Conservation (phyloP, 2,797 vertebrate species). For the Cossypha dichroa region DNA sequence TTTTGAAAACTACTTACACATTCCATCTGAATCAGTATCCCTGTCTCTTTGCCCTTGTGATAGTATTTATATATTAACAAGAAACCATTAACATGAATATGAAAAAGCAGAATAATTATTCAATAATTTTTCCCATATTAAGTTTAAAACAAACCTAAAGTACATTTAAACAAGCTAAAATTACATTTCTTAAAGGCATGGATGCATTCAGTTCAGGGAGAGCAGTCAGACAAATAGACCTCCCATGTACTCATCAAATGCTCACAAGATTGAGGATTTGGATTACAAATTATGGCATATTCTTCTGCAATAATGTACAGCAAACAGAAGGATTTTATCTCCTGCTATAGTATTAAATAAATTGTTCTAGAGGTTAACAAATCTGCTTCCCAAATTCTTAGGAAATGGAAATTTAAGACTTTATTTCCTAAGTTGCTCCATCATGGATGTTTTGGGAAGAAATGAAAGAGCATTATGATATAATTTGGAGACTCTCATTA, state of each 20-base stretch:
- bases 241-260: background rate
- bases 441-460: background rate
- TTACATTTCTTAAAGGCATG: background rate
- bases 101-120: background rate
- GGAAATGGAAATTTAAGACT: background rate
- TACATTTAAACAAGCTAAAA: background rate
- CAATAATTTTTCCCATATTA: background rate
- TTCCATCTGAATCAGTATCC: background rate
- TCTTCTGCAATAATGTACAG: background rate
- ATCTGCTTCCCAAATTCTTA: background rate
- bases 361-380: background rate
- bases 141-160: background rate
- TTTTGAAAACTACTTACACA: background rate
- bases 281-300: background rate
- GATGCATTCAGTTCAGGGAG: background rate
- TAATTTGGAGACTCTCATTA: background rate
- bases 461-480: background rate
- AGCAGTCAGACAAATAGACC: background rate
- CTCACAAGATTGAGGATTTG: background rate
- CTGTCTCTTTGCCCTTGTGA: background rate
- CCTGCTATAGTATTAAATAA: background rate
- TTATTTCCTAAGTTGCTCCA: background rate
- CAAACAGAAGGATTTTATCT: background rate
- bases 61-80: background rate
- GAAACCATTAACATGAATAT: background rate